Conservation (phyloP, 2,888 invertebrate genomes). For the Mayetiola destructor region DNA sequence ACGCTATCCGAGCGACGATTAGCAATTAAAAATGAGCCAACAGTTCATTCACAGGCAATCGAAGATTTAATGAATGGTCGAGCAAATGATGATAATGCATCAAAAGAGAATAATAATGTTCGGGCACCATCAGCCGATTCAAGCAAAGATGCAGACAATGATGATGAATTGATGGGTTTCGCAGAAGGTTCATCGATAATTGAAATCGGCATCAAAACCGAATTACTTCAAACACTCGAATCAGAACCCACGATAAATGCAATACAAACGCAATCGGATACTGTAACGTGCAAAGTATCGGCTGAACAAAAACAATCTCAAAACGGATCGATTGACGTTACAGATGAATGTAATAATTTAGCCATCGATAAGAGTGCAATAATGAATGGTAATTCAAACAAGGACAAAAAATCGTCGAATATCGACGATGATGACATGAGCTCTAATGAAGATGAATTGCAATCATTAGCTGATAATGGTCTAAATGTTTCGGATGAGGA, state of each 20-base stretch:
- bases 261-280: neutral
- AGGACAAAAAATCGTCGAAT: too few relatives aligned
- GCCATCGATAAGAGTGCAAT: neutral
- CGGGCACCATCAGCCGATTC: neutral
- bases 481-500: neutral
- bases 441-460: neutral
- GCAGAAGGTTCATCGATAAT: too few relatives aligned
- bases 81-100: neutral
- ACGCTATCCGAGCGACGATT: neutral
- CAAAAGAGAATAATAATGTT: neutral
- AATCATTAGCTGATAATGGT: neutral
- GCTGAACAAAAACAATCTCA: neutral
- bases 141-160: neutral
- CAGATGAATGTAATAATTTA: neutral
- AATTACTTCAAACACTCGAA: neutral
- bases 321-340: too few relatives aligned
- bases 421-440: too few relatives aligned
- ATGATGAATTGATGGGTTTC: neutral
- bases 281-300: neutral
- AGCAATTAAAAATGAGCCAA: neutral
- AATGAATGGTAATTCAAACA: too few relatives aligned
- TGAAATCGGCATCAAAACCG: conserved; percentile 6
- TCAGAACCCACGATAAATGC: neutral
- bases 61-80: conserved; percentile 1
- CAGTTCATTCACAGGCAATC: neutral